Conservation (phyloP, 1,140 invertebrate genomes). For the Drosophila eugracilis region DNA sequence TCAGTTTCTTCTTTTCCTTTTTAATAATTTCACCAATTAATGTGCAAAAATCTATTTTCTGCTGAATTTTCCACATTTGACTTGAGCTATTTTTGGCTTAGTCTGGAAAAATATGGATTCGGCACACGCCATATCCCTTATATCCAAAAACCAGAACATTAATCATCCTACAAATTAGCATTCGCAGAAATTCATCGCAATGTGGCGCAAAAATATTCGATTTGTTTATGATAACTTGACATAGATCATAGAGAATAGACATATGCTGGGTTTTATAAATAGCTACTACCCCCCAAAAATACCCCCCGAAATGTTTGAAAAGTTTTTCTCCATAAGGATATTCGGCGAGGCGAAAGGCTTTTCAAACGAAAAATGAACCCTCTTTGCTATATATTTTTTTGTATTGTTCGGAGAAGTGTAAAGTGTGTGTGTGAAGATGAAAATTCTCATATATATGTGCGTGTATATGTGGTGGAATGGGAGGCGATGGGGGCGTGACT, state of each 20-base stretch:
- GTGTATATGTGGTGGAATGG: conserved; percentile 1
- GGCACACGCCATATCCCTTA: conserved; percentile 36
- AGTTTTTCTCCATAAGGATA: conserved; percentile 15
- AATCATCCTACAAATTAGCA: conserved; percentile 32
- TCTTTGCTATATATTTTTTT: conserved; percentile 65
- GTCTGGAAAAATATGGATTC: conserved; percentile 15
- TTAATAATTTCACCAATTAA: conserved; percentile 37
- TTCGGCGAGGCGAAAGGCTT: conserved; percentile 13
- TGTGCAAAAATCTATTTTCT: conserved; percentile 71
- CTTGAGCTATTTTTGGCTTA: conserved; percentile 33
- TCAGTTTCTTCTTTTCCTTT: conserved; percentile 7
- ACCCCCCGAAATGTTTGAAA: conserved; percentile 2
- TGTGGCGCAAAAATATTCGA: conserved; percentile 29
- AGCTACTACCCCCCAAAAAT: too few species aligned
- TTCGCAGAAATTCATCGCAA: conserved; percentile 32
- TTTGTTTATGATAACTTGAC: conserved; percentile 57
- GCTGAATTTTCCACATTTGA: conserved; percentile 41
- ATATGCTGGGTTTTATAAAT: conserved; percentile 23
- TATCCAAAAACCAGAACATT: conserved; percentile 19
- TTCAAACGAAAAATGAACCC: conserved; percentile 23
- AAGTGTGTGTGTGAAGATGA: too few species aligned
- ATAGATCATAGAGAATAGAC: conserved; percentile 44
- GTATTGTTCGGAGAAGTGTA: conserved; percentile 42
- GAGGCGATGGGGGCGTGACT: conserved; percentile 24
- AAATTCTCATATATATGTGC: background rate